phyloP scores from a whole-genome alignment of 2,113 vertebrate genomes.

The Miniopterus natalensis region DNA sequence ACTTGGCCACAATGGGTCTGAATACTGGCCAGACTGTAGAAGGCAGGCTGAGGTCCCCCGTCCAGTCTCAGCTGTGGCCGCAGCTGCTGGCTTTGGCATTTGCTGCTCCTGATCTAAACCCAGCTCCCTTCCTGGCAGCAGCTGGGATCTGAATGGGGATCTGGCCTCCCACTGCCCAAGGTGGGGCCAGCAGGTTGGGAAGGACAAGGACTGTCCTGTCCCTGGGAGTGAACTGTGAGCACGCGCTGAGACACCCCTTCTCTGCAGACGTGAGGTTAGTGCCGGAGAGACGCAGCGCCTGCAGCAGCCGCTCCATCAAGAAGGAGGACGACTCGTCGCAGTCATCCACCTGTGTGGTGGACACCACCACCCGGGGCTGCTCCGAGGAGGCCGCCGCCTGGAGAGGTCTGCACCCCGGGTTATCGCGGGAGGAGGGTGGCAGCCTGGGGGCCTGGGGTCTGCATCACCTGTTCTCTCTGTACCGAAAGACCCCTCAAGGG shows the following conservation, averaged over 20 bases:
- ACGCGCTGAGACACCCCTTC: not conserved
- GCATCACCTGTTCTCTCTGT: not conserved
- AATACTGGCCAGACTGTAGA: not conserved
- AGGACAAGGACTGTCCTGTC: not conserved
- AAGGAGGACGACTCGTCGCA: conserved; percentile 90
- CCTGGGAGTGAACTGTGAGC: not conserved
- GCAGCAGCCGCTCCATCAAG: conserved; percentile 87
- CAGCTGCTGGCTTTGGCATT: not conserved
- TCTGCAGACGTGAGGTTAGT: conserved; percentile 87
- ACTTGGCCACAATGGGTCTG: not conserved
- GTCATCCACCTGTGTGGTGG: conserved; percentile 94
- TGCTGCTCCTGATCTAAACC: not conserved
- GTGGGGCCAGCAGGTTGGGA: fast-evolving
- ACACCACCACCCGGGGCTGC: conserved; percentile 93
- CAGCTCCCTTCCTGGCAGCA: not conserved
- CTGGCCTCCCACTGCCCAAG: not conserved
- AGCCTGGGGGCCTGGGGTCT: fast-evolving
- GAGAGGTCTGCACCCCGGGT: conserved; percentile 86
- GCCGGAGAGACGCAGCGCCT: conserved; percentile 87
- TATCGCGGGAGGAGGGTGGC: fast-evolving
- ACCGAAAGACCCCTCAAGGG: not conserved
- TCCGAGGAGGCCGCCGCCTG: conserved; percentile 85
- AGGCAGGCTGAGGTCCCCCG: not conserved
- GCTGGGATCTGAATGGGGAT: not conserved
- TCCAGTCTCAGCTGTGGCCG: not conserved